Conservation (phyloP, 2,797 vertebrate genomes). For the Anableps anableps region DNA sequence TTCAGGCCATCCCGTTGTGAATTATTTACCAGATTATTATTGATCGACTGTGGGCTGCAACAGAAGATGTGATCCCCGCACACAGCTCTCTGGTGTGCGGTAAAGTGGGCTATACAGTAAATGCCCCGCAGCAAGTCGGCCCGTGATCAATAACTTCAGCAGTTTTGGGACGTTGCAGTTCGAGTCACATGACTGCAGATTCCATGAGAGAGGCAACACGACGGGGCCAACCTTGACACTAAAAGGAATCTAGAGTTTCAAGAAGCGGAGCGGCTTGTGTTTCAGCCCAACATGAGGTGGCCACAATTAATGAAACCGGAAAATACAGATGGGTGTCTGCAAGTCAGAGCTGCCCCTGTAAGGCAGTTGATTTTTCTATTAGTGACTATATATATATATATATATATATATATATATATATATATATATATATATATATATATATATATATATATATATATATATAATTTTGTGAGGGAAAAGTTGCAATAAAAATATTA, state of each 20-base stretch:
- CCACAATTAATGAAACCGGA: constrained; percentile 69
- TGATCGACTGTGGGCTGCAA: constrained; percentile 32
- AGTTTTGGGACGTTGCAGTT: constrained; percentile 55
- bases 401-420: not conserved
- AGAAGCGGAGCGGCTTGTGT: constrained; percentile 69
- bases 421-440: too few relatives aligned
- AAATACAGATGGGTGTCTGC: constrained; percentile 39
- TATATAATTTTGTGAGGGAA: not conserved
- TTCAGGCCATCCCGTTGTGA: constrained; percentile 25
- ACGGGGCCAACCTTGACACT: constrained; percentile 72
- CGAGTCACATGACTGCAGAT: constrained; percentile 68
- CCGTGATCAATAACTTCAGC: constrained; percentile 68
- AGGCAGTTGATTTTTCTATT: not conserved
- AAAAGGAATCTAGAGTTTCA: constrained; percentile 79
- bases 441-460: not conserved
- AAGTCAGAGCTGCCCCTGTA: not conserved
- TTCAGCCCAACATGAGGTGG: constrained; percentile 70
- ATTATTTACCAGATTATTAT: constrained; percentile 58
- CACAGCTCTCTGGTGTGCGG: constrained; percentile 33
- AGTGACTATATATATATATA: not conserved
- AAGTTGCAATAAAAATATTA: not conserved
- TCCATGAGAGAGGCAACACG: constrained; percentile 70
- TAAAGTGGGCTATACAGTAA: constrained; percentile 54
- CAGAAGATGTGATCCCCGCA: constrained; percentile 28
- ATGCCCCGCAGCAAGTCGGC: constrained; percentile 48